Percentiles rank a stretch among this genome's conserved stretches.
Conservation (phyloP, 2,888 invertebrate species). For the Patella caerulea region DNA sequence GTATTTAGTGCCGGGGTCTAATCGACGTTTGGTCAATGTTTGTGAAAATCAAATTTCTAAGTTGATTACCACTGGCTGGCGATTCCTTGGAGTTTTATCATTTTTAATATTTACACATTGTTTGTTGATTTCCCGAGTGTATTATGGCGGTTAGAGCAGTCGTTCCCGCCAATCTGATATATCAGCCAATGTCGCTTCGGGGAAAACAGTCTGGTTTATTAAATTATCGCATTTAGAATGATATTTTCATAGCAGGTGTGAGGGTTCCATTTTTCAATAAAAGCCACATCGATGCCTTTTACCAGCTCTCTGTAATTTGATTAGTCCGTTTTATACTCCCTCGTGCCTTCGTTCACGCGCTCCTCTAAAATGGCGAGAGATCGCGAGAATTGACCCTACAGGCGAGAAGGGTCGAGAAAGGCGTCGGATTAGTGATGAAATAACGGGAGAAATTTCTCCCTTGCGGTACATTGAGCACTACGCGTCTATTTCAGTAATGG, state of each 20-base stretch:
- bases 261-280: conserved; percentile 39
- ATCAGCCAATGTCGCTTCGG: conserved; percentile 27
- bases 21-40: conserved; percentile 30
- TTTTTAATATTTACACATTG: conserved; percentile 38
- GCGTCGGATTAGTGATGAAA: conserved; percentile 16
- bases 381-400: conserved; percentile 7
- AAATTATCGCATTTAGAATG: conserved; percentile 39
- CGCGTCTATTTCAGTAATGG: conserved; percentile 21
- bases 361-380: conserved; percentile 15
- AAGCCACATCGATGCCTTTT: conserved; percentile 37
- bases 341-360: conserved; percentile 21
- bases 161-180: conserved; percentile 25
- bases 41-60: conserved; percentile 35
- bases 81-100: conserved; percentile 21
- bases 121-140: conserved; percentile 26
- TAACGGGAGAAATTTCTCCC: conserved; percentile 22
- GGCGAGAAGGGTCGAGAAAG: conserved; percentile 11
- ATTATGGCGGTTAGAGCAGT: conserved; percentile 14
- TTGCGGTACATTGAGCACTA: conserved; percentile 3
- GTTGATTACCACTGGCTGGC: conserved; percentile 26
- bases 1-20: conserved; percentile 29
- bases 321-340: conserved; percentile 30
- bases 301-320: conserved; percentile 32
- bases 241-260: conserved; percentile 41
- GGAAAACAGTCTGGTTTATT: conserved; percentile 30